Percentiles rank a stretch among this genome's conserved stretches.
phyloP scores from a whole-genome alignment of 1,140 invertebrate species.

The Saccostrea glomerata region DNA sequence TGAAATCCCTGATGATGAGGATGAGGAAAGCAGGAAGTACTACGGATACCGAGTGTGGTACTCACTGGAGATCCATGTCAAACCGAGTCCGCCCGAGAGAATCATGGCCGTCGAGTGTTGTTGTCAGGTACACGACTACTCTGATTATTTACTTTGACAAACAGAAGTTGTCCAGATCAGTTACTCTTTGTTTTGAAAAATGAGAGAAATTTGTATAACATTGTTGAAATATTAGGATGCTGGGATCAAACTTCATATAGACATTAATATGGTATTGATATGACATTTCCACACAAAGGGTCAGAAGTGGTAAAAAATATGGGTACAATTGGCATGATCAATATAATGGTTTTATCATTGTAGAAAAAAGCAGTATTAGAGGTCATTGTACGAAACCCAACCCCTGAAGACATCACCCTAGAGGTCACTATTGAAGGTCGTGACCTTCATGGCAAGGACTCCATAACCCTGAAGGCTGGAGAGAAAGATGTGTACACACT shows the following conservation, averaged over 20 bases:
- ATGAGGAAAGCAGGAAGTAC: constrained; percentile 68
- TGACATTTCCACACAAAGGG: no score
- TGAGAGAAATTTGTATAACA: not conserved
- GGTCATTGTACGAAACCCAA: constrained; percentile 76
- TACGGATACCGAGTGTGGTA: constrained; percentile 78
- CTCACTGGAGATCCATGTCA: constrained; percentile 74
- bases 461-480: constrained; percentile 69
- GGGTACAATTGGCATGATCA: no score
- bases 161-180: not conserved
- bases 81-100: constrained; percentile 73
- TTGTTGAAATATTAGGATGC: not conserved
- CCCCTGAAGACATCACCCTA: constrained; percentile 69
- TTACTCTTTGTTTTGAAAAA: not conserved
- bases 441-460: constrained; percentile 68
- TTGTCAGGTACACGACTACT: constrained; percentile 71
- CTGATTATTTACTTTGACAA: not conserved
- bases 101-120: constrained; percentile 72
- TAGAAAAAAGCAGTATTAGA: constrained; percentile 75
- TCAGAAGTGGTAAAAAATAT: no score
- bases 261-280: no score
- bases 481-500: constrained; percentile 74
- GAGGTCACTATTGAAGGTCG: constrained; percentile 70
- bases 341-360: constrained; percentile 30
- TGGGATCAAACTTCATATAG: no score
- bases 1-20: constrained; percentile 70